Percentiles rank a stretch among this genome's conserved stretches.
Conservation (phyloP, 2,797 vertebrate species). For the Vultur gryphus region DNA sequence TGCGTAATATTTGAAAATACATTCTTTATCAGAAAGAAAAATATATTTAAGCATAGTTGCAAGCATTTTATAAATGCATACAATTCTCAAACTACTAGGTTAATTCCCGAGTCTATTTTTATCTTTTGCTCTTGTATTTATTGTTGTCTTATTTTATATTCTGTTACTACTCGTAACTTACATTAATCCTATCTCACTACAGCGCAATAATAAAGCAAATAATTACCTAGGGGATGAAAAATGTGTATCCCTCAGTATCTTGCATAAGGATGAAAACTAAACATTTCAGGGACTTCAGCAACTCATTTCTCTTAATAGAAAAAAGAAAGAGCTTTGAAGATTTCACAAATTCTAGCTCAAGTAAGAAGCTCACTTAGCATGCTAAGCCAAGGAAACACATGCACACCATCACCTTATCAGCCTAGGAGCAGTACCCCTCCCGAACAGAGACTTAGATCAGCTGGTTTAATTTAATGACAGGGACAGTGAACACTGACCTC, state of each 20-base stretch:
- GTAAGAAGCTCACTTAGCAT: background rate
- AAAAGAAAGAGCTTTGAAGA: background rate
- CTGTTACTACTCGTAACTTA: background rate
- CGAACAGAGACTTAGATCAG: background rate
- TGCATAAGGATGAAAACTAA: background rate
- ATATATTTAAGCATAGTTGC: background rate
- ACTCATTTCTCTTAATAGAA: background rate
- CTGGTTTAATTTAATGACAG: background rate
- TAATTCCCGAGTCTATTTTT: background rate
- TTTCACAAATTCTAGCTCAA: background rate
- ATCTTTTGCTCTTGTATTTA: background rate
- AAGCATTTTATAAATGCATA: background rate
- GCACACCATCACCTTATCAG: background rate
- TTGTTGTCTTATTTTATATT: conserved; percentile 6
- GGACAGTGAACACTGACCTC: background rate
- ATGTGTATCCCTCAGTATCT: background rate
- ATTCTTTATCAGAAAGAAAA: background rate
- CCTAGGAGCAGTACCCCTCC: background rate
- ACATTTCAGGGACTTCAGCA: background rate
- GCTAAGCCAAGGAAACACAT: accelerated
- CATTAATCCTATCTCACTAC: background rate
- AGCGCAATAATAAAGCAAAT: background rate
- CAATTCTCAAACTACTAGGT: background rate
- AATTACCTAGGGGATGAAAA: background rate
- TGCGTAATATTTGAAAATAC: background rate